Conservation (phyloP, 2,888 invertebrate species). For the Diadromus collaris region DNA sequence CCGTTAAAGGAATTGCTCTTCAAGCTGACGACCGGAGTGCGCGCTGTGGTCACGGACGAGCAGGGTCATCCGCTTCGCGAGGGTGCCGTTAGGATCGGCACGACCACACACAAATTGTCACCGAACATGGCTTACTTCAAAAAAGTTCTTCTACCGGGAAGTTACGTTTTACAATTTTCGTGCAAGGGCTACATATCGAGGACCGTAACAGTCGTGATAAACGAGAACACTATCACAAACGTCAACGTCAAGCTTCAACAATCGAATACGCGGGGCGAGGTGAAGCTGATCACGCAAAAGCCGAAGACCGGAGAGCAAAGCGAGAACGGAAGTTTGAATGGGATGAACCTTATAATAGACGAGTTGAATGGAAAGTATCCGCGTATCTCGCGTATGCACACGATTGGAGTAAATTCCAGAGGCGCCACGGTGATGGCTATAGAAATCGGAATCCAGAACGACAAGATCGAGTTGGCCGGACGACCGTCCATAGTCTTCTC, state of each 20-base stretch:
- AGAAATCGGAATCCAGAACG: constrained; percentile 70
- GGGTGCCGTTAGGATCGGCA: constrained; percentile 86
- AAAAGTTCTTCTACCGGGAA: constrained; percentile 86
- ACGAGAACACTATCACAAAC: constrained; percentile 77
- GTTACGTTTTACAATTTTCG: constrained; percentile 84
- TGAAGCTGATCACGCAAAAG: constrained; percentile 48
- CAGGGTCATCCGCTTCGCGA: constrained; percentile 85
- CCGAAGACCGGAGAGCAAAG: constrained; percentile 9
- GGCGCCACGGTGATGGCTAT: constrained; percentile 71
- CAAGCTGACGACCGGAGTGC: constrained; percentile 73
- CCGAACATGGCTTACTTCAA: constrained; percentile 88
- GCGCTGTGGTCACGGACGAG: constrained; percentile 83
- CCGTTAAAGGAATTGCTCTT: constrained; percentile 74
- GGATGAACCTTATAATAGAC: constrained; percentile 67
- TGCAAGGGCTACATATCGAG: constrained; percentile 84
- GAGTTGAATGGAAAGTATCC: constrained; percentile 73
- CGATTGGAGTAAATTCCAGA: constrained; percentile 68
- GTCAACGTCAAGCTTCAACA: constrained; percentile 74
- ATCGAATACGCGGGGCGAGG: constrained; percentile 33
- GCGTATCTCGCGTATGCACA: constrained; percentile 71
- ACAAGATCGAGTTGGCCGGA: constrained; percentile 54
- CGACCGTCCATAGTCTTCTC: constrained; percentile 74
- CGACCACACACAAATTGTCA: constrained; percentile 84
- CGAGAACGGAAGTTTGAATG: constrained; percentile 33
- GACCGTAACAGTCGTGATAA: constrained; percentile 79